Evolutionary conservation across 1,140 invertebrate genomes (phyloP).

Genomic region (Doryteuthis pealeii): DNA sequence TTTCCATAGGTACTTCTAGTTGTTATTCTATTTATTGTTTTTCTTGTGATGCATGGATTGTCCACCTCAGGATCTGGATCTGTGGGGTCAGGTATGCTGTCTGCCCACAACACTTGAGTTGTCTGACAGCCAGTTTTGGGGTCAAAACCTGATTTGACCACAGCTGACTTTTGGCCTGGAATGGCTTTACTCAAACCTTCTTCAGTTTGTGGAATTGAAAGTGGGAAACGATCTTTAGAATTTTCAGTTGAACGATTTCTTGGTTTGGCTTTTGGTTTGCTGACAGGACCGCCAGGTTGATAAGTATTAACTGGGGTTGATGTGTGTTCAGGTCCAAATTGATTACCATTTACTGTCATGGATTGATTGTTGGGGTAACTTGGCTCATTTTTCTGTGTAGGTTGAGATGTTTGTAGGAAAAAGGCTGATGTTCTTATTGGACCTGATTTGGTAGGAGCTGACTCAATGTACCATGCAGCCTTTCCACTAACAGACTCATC

Average conservation of each 20-base stretch:
- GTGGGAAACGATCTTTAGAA: background rate
- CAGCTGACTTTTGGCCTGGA: constrained; percentile 35
- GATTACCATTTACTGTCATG: background rate
- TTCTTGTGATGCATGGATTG: constrained; percentile 43
- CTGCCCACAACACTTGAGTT: constrained; percentile 44
- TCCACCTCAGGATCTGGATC: constrained; percentile 32
- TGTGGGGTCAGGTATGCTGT: constrained; percentile 38
- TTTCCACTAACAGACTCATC: constrained; percentile 20
- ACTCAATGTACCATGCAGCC: constrained; percentile 37
- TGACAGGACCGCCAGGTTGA: background rate
- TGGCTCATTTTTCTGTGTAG: background rate
- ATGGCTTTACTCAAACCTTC: constrained; percentile 12
- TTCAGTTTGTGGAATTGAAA: background rate
- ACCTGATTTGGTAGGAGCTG: constrained; percentile 31
- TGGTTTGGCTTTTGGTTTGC: background rate
- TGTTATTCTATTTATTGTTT: constrained; percentile 46
- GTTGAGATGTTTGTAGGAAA: constrained; percentile 25
- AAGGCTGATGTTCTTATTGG: constrained; percentile 30
- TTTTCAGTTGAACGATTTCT: background rate
- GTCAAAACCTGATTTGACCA: constrained; percentile 39
- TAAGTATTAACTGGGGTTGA: constrained; percentile 28
- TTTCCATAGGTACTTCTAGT: constrained; percentile 33
- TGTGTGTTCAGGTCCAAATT: constrained; percentile 25
- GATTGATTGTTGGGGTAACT: no score
- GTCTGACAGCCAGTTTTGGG: constrained; percentile 34